phyloP scores from a whole-genome alignment of 2,888 invertebrate genomes.

The Linyphia triangularis region DNA sequence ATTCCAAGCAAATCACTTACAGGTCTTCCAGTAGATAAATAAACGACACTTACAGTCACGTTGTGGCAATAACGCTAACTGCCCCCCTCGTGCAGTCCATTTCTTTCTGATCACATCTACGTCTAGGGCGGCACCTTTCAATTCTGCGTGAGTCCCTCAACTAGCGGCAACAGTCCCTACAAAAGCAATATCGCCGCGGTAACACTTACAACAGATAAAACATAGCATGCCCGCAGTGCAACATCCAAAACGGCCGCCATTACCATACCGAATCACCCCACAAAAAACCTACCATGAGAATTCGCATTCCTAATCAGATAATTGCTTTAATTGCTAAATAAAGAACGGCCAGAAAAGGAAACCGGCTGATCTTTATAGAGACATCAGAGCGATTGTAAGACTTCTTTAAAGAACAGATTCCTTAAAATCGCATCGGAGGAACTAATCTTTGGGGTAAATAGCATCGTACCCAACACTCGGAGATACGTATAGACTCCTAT shows the following conservation, averaged over 20 bases:
- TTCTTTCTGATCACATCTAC: neutral
- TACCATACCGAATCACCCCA: conserved; percentile 42
- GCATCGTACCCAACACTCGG: conserved; percentile 55
- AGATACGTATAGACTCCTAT: conserved; percentile 45
- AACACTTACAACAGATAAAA: conserved; percentile 40
- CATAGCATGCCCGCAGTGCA: neutral
- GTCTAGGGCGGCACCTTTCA: neutral
- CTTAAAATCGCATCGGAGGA: conserved; percentile 45
- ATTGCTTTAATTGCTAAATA: conserved; percentile 72
- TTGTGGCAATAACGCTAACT: neutral
- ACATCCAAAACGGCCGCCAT: conserved; percentile 53
- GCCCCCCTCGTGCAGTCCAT: neutral
- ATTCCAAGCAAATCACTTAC: neutral
- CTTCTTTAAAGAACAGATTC: neutral
- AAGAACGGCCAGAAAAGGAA: conserved; percentile 53
- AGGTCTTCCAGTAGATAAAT: neutral
- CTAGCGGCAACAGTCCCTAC: conserved; percentile 38
- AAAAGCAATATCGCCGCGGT: conserved; percentile 4
- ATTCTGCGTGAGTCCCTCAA: conserved; percentile 21
- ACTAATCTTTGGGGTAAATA: conserved; percentile 66
- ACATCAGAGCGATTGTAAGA: conserved; percentile 40
- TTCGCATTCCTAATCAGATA: conserved; percentile 67
- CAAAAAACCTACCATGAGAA: conserved; percentile 4
- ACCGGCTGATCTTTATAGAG: conserved; percentile 45
- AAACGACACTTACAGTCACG: neutral